Base-by-base conservation (phyloP, 2,888 invertebrate species). In the Napeogenes sylphis region DNA sequence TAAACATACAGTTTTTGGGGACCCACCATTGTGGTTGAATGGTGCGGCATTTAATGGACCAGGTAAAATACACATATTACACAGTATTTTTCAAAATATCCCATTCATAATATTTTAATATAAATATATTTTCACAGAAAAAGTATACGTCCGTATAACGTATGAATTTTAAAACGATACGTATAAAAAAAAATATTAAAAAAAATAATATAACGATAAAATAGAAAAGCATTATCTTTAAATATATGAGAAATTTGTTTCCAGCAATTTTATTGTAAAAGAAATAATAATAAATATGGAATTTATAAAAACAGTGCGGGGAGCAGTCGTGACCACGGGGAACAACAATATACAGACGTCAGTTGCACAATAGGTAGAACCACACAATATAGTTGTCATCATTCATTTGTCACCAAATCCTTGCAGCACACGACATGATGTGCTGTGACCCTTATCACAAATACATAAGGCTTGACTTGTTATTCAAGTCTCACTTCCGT, bases 371-470 rank as follows among this genome's bases (percentile, higher is more conserved):
- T 82, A 77, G 79, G 76, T 71, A 73, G 76, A 75, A 75, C 79
- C 80, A 74, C 83, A 85, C 86, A 87, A 87, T 85, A 78, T 82
- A 80, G 84, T 87, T 87, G 87, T 87, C 87, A 87, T 83, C 82
- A 82, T 82, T 82, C 82, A 86, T 88, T 87, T 87, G 86, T 87
- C 86, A 85, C 80, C 81, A 79, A 79, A 81, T 71, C 71, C 70
- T 73, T 63, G 65, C 67, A 69, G 65, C 67, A 69, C 71, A 73
- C 68, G 67, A 70, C 70, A 75, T 57, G 65, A 68, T 69, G 58
- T 68, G 65, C 67, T 66, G 68, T 69, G 64, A 69, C 73, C 81
- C 77, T 78, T 80, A 80, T 75, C 70, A 71, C 78, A 74, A 76
- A 56, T 69, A 69, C 66, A 71, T 75, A 80, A 74, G 75, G 76